Evolutionary conservation across 2,888 invertebrate genomes (phyloP), one percentile per base, ranked within the genome.

Genomic region (Acleris cristana): DNA sequence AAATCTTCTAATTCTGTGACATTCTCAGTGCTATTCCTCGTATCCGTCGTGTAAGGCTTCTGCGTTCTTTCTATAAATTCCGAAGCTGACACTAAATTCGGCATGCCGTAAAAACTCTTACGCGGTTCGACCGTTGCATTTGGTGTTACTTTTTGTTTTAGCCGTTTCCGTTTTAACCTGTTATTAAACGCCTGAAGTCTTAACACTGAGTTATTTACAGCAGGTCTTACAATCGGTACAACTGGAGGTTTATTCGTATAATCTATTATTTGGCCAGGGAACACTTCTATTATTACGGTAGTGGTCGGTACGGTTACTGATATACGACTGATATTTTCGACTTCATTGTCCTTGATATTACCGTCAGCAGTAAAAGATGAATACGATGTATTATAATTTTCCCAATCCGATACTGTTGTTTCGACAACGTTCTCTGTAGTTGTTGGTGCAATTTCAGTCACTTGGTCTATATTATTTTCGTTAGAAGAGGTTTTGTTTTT

Each of bases 81-180:
- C 1, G 92, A 88, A 51, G 92, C 89, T 34, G 90, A 87, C 44
- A 90, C 86, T 73, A 89, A 81, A 76, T 86, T 85, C 16, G 87
- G 84, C 74, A 86, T 81, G 51, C 84, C 86, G 64, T 85, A 86
- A 40, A 88, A 74, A 73, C 88, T 86, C 74, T 85, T 86, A 64
- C 86, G 76, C 56, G 81, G 69, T 69, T 86, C 81, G 54, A 88
- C 86, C 71, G 80, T 76, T 76, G 92, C 80, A 72, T 90, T 84
- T 19, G 86, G 82, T 59, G 82, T 75, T 73, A 76, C 80, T 74
- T 87, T 92, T 64, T 86, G 85, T 74, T 85, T 88, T 34, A 87
- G 72, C 44, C 88, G 84, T 76, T 89, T 91, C 71, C 84, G 87
- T 77, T 87, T 89, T 34, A 88, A 73, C 72, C 86, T 83, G 69